phyloP scores from a whole-genome alignment of 1,140 invertebrate species.

The Aethina tumida region DNA sequence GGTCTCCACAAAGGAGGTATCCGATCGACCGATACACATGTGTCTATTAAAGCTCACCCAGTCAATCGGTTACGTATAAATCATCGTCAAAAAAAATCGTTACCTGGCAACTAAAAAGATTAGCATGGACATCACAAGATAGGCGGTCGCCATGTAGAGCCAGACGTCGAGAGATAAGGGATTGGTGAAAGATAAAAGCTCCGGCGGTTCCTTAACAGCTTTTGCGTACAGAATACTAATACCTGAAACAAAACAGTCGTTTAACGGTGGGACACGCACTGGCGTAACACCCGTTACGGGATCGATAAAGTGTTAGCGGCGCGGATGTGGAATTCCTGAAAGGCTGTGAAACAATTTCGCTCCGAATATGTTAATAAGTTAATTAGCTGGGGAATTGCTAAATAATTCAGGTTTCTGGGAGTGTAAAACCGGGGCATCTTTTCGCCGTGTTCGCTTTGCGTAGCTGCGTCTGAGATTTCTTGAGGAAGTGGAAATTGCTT shows the following conservation, averaged over 20 bases:
- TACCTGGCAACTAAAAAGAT: constrained; percentile 78
- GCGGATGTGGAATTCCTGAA: neutral
- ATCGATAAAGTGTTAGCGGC: neutral
- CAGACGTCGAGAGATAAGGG: constrained; percentile 86
- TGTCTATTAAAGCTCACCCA: too few relatives aligned
- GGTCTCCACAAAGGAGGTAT: too few relatives aligned
- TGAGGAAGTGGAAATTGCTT: too few relatives aligned
- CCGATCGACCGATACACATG: too few relatives aligned
- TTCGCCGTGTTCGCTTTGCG: too few relatives aligned
- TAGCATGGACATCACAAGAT: constrained; percentile 72
- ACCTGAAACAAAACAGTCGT: constrained; percentile 36
- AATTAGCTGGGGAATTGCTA: too few relatives aligned
- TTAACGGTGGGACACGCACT: neutral
- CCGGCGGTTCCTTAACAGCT: constrained; percentile 54
- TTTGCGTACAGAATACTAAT: constrained; percentile 74
- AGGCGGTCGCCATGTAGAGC: constrained; percentile 85
- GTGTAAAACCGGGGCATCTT: too few relatives aligned
- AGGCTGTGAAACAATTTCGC: neutral
- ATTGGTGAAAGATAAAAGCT: constrained; percentile 77
- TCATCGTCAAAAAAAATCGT: constrained; percentile 19
- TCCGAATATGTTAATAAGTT: too few relatives aligned
- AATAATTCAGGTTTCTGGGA: too few relatives aligned
- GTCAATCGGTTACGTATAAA: too few relatives aligned
- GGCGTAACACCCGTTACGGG: neutral
- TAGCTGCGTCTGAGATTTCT: too few relatives aligned